Evolutionary conservation across 2,888 invertebrate species (phyloP), one percentile per base, ranked within the genome.

Genomic region (Drosophila borealis): DNA sequence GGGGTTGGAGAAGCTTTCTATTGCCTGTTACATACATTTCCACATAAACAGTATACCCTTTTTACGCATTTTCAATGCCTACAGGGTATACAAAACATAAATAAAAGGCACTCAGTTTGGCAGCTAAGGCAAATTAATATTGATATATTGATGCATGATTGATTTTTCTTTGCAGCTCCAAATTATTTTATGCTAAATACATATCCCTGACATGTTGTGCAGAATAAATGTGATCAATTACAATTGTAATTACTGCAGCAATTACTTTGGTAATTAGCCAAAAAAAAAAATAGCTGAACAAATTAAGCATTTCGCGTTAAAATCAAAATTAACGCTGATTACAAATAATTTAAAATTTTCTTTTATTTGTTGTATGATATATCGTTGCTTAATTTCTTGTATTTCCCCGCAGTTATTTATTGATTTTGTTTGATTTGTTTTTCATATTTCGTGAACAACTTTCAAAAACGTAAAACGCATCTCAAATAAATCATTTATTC

Each of bases 61-160:
- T 8, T 29, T 8, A 29, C 29, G 2, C 2, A 29, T 29, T 29
- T 8, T 29, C 8, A 29, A 29, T 8, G 25, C 25, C 5, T 25
- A 25, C 25, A 25, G 29, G 29, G 29, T 29, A 29, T 29, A 8
- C 6, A 29, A 53, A 42, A 19, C 41, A 42, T 34, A 42, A 54
- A n/a, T 19, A 63, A 51, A 36, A 57, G 70, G 29, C 14, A 39
- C 37, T 13, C 19, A 54, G 44, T 59, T 57, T 59, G 33, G 36
- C 65, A 42, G 19, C 36, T 46, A 29, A 54, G 10, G 4, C 14
- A 72, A 66, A 56, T 66, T 46, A 37, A 53, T 54, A 72, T 67
- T 57, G 61, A 62, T 44, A 19, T 14, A 48, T 49, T 62, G 76
- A 59, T 63, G 74, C 51, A 57, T 74, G 74, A 74, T 74, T 70